A percentile compares a stretch with the other conserved stretches of the same genome.
Conservation (phyloP, 2,888 invertebrate genomes). For the Drosophila birchii region DNA sequence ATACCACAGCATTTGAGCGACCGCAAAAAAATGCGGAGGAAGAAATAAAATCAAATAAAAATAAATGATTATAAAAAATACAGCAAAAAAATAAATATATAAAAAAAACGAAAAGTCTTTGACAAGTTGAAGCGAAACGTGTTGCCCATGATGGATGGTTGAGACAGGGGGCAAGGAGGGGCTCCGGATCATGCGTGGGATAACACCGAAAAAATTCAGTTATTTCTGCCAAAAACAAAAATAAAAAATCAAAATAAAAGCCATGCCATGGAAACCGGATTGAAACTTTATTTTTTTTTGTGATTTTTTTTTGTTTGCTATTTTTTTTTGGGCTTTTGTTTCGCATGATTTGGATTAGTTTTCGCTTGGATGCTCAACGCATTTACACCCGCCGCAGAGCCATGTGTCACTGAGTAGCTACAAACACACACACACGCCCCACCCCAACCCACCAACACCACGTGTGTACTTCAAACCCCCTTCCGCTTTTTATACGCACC, state of each 20-base stretch:
- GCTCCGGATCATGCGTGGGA: slow-evolving; percentile 58
- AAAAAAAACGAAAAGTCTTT: slow-evolving; percentile 38
- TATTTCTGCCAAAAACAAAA: slow-evolving; percentile 43
- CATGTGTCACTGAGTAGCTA: slow-evolving; percentile 35
- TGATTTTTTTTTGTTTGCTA: slow-evolving; percentile 31
- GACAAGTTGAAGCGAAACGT: slow-evolving; percentile 64
- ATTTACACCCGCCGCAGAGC: slow-evolving; percentile 66
- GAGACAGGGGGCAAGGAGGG: neutral
- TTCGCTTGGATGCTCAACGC: slow-evolving; percentile 56
- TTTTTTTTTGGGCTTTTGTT: slow-evolving; percentile 38
- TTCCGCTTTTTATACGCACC: neutral
- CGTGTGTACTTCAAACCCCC: neutral
- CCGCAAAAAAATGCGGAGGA: slow-evolving; percentile 44
- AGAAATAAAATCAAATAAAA: slow-evolving; percentile 41
- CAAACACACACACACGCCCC: neutral
- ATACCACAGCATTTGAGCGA: slow-evolving; percentile 24
- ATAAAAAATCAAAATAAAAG: slow-evolving; percentile 49
- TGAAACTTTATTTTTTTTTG: slow-evolving; percentile 47
- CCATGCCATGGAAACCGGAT: slow-evolving; percentile 58
- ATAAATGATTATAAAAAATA: slow-evolving; percentile 53
- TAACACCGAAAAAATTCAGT: slow-evolving; percentile 46
- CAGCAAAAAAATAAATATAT: slow-evolving; percentile 4
- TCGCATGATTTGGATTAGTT: slow-evolving; percentile 46
- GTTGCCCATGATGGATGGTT: slow-evolving; percentile 53
- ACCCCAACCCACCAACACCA: neutral